Evolutionary conservation across 2,888 invertebrate species (phyloP).

Genomic region (Steromphala cineraria): DNA sequence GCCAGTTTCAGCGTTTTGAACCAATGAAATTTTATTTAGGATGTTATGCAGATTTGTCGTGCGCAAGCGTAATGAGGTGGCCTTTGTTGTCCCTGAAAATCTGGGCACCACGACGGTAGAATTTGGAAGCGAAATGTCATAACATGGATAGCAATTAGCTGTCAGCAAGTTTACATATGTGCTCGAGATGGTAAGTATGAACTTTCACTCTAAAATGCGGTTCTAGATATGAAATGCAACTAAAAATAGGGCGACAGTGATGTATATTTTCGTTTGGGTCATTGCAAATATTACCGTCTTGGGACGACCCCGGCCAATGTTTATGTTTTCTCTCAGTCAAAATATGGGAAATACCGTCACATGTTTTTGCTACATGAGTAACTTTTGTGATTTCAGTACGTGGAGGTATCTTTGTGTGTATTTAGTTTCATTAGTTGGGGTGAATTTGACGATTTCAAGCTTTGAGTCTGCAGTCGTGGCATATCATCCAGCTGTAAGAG

Average conservation of each 20-base stretch:
- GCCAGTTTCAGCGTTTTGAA: constrained; percentile 1
- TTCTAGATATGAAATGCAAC: too few relatives aligned
- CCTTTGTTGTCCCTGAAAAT: constrained; percentile 56
- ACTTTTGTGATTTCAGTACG: too few relatives aligned
- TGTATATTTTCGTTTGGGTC: not conserved
- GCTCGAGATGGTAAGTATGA: constrained; percentile 13
- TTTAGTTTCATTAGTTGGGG: too few relatives aligned
- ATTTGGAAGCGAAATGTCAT: not conserved
- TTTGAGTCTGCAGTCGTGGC: too few relatives aligned
- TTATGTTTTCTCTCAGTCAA: constrained; percentile 11
- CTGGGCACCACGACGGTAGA: constrained; percentile 47
- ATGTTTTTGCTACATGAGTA: too few relatives aligned
- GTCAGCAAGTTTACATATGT: not conserved
- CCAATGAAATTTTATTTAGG: constrained; percentile 49
- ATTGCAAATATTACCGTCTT: not conserved
- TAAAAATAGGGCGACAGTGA: too few relatives aligned
- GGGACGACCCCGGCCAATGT: not conserved
- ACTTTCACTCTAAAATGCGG: not conserved
- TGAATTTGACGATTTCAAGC: too few relatives aligned
- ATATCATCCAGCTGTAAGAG: too few relatives aligned
- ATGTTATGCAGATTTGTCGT: constrained; percentile 31
- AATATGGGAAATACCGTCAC: not conserved
- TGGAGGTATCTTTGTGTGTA: too few relatives aligned
- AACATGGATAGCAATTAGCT: not conserved
- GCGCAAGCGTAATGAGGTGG: constrained; percentile 51